Evolutionary conservation across 2,797 vertebrate species (phyloP).

Genomic region (Sciurus carolinensis): DNA sequence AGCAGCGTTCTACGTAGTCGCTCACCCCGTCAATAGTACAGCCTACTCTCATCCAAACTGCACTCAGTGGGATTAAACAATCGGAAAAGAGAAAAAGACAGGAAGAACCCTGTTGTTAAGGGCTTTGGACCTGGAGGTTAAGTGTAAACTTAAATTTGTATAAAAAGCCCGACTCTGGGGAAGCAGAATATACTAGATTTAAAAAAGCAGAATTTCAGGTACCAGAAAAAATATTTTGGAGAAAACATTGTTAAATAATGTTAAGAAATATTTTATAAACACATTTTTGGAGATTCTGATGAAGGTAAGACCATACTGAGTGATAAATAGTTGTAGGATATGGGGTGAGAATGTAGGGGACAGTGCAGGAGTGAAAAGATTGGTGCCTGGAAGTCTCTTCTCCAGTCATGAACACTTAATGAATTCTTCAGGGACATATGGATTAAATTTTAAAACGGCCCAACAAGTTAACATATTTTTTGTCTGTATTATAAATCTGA

Average conservation of each 20-base stretch:
- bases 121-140: background rate
- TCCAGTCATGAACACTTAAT: constrained; percentile 7
- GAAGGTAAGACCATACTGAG: background rate
- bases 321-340: background rate
- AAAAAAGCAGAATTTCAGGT: background rate
- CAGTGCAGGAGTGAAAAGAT: background rate
- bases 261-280: background rate
- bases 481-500: background rate
- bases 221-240: background rate
- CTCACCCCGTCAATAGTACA: fast-evolving
- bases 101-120: background rate
- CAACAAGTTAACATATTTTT: constrained; percentile 38
- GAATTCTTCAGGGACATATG: background rate
- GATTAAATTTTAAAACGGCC: constrained; percentile 50
- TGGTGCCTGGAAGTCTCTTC: background rate
- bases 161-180: constrained; percentile 35
- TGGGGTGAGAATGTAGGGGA: too few species aligned
- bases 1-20: background rate
- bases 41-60: background rate
- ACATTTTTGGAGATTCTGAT: background rate
- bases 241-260: background rate
- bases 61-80: background rate
- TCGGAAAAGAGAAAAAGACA: background rate
- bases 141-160: constrained; percentile 7
- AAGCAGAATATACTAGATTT: constrained; percentile 39